Evolutionary conservation across 2,888 invertebrate genomes (phyloP).

Genomic region (Lasioglossum figueresi): DNA sequence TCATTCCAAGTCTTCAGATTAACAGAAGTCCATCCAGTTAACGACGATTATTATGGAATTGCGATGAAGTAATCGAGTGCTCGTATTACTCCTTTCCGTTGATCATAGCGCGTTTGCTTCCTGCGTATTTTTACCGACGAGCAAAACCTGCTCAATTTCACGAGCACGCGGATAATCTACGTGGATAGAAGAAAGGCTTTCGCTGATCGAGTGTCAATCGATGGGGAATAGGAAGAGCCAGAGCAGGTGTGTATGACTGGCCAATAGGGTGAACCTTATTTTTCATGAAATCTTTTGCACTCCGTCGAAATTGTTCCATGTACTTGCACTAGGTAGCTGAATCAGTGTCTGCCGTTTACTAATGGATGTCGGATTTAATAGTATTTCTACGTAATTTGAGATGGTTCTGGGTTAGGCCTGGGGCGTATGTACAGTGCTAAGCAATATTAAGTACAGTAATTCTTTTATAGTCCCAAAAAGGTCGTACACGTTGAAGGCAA

Average conservation of each 20-base stretch:
- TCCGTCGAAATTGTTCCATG: too few species aligned
- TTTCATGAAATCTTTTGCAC: not conserved
- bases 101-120: not conserved
- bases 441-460: too few species aligned
- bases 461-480: too few species aligned
- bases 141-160: not conserved
- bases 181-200: conserved; percentile 10
- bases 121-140: not conserved
- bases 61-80: conserved; percentile 8
- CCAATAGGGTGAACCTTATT: not conserved
- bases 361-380: too few species aligned
- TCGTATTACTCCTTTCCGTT: not conserved
- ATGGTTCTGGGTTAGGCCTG: too few species aligned
- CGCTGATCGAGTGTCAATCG: not conserved
- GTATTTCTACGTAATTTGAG: too few species aligned
- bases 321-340: too few species aligned
- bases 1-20: too few species aligned
- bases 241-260: not conserved
- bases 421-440: too few species aligned
- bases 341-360: too few species aligned
- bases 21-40: too few species aligned
- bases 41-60: not conserved
- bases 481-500: too few species aligned
- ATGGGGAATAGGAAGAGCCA: not conserved
- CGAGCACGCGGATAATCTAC: not conserved